Evolutionary conservation across 2,888 invertebrate species (phyloP).

Genomic region (Troides helena): DNA sequence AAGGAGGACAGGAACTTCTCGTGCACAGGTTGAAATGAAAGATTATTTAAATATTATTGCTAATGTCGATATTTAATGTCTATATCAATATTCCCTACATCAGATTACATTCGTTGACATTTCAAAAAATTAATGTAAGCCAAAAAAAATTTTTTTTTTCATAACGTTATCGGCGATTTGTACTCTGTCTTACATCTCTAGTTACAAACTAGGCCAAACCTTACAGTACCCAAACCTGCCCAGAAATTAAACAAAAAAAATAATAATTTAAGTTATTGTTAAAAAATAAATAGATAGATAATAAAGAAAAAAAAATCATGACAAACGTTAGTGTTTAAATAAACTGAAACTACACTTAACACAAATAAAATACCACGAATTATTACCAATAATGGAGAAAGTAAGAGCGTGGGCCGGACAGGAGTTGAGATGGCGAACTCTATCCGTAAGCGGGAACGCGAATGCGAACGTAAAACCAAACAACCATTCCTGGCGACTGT

Average conservation of each 20-base stretch:
- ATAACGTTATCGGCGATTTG: slow-evolving; percentile 76
- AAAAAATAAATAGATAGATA: slow-evolving; percentile 63
- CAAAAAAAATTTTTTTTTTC: slow-evolving; percentile 70
- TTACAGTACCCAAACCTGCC: slow-evolving; percentile 81
- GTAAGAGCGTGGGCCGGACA: slow-evolving; percentile 56
- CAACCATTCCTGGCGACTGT: too few species aligned
- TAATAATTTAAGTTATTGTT: slow-evolving; percentile 51
- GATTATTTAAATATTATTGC: slow-evolving; percentile 71
- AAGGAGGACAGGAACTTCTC: not conserved
- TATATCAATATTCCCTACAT: slow-evolving; percentile 77
- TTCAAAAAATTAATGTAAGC: slow-evolving; percentile 74
- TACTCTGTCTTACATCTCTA: slow-evolving; percentile 79
- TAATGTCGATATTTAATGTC: slow-evolving; percentile 81
- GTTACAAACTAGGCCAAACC: slow-evolving; percentile 81
- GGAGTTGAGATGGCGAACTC: slow-evolving; percentile 34
- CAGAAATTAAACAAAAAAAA: slow-evolving; percentile 52
- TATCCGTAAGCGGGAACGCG: slow-evolving; percentile 23
- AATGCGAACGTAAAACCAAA: too few species aligned
- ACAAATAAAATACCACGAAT: slow-evolving; percentile 58
- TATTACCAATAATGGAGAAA: slow-evolving; percentile 43
- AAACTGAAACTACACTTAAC: slow-evolving; percentile 72
- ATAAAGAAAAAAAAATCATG: slow-evolving; percentile 48
- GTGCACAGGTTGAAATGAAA: slow-evolving; percentile 39
- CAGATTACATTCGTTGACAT: slow-evolving; percentile 82
- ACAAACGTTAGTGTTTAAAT: slow-evolving; percentile 65